Evolutionary conservation across 2,797 vertebrate species (phyloP).

Genomic region (Carcharodon carcharias): DNA sequence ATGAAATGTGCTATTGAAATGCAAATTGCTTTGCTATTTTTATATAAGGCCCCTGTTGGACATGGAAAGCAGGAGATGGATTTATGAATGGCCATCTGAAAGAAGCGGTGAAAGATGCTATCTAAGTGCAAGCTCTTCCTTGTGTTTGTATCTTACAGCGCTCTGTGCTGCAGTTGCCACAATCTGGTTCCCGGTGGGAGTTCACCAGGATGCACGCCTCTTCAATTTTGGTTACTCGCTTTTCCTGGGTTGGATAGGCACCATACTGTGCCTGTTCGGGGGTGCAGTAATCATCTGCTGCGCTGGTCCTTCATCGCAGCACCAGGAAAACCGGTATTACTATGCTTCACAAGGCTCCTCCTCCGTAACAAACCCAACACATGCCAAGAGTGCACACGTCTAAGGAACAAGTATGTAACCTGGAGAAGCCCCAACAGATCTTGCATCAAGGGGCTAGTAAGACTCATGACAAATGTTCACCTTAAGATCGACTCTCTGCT

Average conservation of each 20-base stretch:
- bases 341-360: slow-evolving; percentile 72
- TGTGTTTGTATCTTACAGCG: slow-evolving; percentile 55
- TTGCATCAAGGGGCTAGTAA: not conserved
- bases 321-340: slow-evolving; percentile 85
- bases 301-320: slow-evolving; percentile 66
- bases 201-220: slow-evolving; percentile 73
- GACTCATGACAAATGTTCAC: slow-evolving; percentile 37
- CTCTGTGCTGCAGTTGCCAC: slow-evolving; percentile 79
- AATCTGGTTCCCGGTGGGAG: slow-evolving; percentile 89
- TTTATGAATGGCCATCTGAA: not conserved
- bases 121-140: not conserved
- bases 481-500: slow-evolving; percentile 29
- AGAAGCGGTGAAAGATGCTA: not conserved
- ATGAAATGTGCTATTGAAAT: not conserved
- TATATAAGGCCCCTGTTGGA: not conserved
- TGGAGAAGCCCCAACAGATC: slow-evolving; percentile 42
- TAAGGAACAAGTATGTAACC: slow-evolving; percentile 51
- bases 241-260: slow-evolving; percentile 87
- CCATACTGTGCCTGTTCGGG: slow-evolving; percentile 74
- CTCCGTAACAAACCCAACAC: slow-evolving; percentile 63
- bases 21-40: not conserved
- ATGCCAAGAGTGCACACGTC: slow-evolving; percentile 92
- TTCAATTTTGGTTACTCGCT: slow-evolving; percentile 93
- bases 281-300: slow-evolving; percentile 80
- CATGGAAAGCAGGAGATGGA: not conserved